Evolutionary conservation across 2,888 invertebrate genomes (phyloP), one percentile per base, ranked within the genome.

Genomic region (Amblyteles armatorius): DNA sequence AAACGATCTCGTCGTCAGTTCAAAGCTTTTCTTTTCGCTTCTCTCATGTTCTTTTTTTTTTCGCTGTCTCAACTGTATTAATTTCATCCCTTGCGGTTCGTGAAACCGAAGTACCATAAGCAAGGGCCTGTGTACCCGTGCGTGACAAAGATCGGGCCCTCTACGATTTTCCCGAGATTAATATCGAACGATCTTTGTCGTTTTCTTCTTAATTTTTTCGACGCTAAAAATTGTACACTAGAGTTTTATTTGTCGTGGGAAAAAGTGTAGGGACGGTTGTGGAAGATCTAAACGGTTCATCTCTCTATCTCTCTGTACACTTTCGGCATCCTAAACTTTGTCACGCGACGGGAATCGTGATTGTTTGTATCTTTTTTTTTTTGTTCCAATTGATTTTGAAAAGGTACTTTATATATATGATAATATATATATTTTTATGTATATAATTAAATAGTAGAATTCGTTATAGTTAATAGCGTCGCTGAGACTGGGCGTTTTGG

Each of bases 401-500:
- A 71, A 76, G 57, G 74, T 69, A 60, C 52, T 69, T 78, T 69
- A 83, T 77, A 79, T 74, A 76, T 63, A 76, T 84, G 69, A 36
- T 55, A 67, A 79, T 77, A 44, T 76, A 63, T 69, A 63, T 74
- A 71, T 69, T n/a, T 71, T 52, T 73, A 73, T 84, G 63, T 77
- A 48, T 73, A 68, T 87, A 88, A 90, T 89, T 90, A 86, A 89
- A 89, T 89, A 89, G 82, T 86, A 87, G 81, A 87, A 85, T 86
- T 85, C 87, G 86, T 79, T 84, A 73, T 84, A 82, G 88, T 90
- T 91, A 89, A 92, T 92, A 92, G 87, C 89, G 88, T 91, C 91
- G 92, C 86, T 91, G 91, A 91, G 89, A 91, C 89, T 91, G 92
- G 91, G 90, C 88, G 91, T 91, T 92, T 91, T 92, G 90, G 90